These are phyloP conservation scores for Sarcophaga rosellei DNA, from an alignment of 2,888 invertebrate genomes.

Conservation along the genomic window DNA sequence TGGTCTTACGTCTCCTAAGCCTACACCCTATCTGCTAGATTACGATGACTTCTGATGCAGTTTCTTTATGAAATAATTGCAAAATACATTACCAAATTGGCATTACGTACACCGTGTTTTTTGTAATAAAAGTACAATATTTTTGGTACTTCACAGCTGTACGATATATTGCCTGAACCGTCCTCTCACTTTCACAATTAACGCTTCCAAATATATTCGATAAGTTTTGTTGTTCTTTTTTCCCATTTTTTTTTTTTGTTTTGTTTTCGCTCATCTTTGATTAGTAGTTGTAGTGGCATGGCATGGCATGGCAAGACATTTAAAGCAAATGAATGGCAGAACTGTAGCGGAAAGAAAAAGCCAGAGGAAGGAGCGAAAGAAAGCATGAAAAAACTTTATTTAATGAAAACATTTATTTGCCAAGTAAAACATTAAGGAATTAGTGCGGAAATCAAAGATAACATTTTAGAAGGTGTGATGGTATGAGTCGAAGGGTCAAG, in stretches of 20 bases:
- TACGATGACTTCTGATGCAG: too few species aligned
- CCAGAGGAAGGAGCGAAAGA: not conserved
- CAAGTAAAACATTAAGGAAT: conserved; percentile 69
- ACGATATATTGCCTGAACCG: conserved; percentile 39
- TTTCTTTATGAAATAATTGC: too few species aligned
- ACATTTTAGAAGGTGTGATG: conserved; percentile 60
- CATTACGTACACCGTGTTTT: too few species aligned
- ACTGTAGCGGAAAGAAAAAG: not conserved
- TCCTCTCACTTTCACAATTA: conserved; percentile 4
- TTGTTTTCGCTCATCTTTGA: conserved; percentile 30
- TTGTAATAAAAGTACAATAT: too few species aligned
- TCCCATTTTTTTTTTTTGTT: not conserved
- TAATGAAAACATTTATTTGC: conserved; percentile 69
- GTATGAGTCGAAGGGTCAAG: conserved; percentile 21
- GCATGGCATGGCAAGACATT: too few species aligned
- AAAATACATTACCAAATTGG: too few species aligned
- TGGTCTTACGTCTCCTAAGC: too few species aligned
- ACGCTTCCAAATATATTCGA: conserved; percentile 7
- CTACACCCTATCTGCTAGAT: too few species aligned
- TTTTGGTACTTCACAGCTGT: not conserved
- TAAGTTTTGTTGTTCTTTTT: not conserved
- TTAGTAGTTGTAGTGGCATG: conserved; percentile 33
- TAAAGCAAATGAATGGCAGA: not conserved
- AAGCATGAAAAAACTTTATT: conserved; percentile 52
- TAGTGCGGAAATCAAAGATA: conserved; percentile 71